phyloP scores from a whole-genome alignment of 2,113 vertebrate genomes.

The Geothlypis trichas region DNA sequence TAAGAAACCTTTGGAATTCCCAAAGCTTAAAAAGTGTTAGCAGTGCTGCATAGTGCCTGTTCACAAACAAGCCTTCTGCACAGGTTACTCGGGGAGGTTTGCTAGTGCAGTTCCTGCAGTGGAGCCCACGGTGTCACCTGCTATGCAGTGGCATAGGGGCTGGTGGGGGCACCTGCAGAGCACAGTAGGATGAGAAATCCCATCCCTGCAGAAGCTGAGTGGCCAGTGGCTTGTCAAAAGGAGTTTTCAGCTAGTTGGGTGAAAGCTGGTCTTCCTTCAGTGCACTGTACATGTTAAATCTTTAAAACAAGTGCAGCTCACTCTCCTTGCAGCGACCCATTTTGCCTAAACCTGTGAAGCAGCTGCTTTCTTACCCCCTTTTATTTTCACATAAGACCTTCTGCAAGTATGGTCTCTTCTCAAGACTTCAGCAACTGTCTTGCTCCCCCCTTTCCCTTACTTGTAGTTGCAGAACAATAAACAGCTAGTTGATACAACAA shows the following conservation, averaged over 20 bases:
- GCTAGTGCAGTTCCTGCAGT: not conserved
- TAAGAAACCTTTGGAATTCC: not conserved
- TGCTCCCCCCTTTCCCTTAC: not conserved
- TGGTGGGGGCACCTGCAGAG: not conserved
- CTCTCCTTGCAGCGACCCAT: not conserved
- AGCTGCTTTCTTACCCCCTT: not conserved
- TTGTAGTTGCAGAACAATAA: not conserved
- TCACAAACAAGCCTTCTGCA: not conserved
- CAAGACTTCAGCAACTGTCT: not conserved
- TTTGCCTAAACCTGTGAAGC: not conserved
- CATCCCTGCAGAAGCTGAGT: not conserved
- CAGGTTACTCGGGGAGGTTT: not conserved
- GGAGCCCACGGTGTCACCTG: not conserved
- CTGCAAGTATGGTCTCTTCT: not conserved
- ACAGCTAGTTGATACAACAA: not conserved
- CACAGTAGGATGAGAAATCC: not conserved
- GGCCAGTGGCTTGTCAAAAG: not conserved
- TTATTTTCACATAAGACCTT: not conserved
- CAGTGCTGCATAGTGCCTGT: not conserved
- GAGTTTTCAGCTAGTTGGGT: not conserved
- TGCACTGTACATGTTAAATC: not conserved
- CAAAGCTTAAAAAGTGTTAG: not conserved
- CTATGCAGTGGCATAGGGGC: not conserved
- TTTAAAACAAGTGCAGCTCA: not conserved
- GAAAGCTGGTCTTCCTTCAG: not conserved